These are phyloP conservation scores for Cyprinodon diabolis DNA, from an alignment of 2,797 vertebrate species.

Conservation along the genomic window DNA sequence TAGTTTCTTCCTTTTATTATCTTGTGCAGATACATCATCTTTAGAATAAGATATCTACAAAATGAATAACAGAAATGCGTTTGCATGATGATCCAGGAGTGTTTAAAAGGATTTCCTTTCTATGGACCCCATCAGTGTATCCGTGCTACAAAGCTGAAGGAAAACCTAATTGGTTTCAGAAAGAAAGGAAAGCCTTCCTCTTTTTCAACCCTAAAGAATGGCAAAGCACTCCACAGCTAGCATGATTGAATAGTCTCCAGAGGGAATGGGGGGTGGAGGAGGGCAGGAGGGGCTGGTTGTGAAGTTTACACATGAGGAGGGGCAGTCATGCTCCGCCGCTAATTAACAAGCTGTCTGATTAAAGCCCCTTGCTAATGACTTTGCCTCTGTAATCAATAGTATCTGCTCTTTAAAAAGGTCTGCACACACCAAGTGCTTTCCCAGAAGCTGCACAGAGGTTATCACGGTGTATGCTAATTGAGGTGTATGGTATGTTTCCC, in stretches of 20 bases:
- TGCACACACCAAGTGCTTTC: slow-evolving; percentile 55
- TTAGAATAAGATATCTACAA: slow-evolving; percentile 12
- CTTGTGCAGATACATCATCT: slow-evolving; percentile 3
- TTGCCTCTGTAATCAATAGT: slow-evolving; percentile 78
- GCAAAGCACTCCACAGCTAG: slow-evolving; percentile 64
- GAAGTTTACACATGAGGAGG: slow-evolving; percentile 58
- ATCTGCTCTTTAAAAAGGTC: slow-evolving; percentile 74
- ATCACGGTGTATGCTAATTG: slow-evolving; percentile 60
- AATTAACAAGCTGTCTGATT: slow-evolving; percentile 80
- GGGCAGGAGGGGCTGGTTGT: slow-evolving; percentile 14
- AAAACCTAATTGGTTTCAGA: slow-evolving; percentile 74
- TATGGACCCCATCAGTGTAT: slow-evolving; percentile 45
- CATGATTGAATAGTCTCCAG: slow-evolving; percentile 74
- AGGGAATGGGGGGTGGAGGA: slow-evolving; percentile 47
- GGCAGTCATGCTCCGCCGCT: slow-evolving; percentile 66
- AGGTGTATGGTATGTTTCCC: slow-evolving; percentile 50
- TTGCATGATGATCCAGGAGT: slow-evolving; percentile 49
- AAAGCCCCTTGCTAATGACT: slow-evolving; percentile 78
- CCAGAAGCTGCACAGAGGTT: slow-evolving; percentile 46
- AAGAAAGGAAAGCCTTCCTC: slow-evolving; percentile 70
- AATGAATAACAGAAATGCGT: slow-evolving; percentile 15
- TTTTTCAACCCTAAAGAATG: slow-evolving; percentile 70
- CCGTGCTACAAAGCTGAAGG: slow-evolving; percentile 54
- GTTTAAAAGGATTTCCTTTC: slow-evolving; percentile 47
- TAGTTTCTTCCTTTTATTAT: background rate